These are phyloP conservation scores for Peromyscus maniculatus DNA, from an alignment of 2,113 vertebrate species.

Conservation along the genomic window DNA sequence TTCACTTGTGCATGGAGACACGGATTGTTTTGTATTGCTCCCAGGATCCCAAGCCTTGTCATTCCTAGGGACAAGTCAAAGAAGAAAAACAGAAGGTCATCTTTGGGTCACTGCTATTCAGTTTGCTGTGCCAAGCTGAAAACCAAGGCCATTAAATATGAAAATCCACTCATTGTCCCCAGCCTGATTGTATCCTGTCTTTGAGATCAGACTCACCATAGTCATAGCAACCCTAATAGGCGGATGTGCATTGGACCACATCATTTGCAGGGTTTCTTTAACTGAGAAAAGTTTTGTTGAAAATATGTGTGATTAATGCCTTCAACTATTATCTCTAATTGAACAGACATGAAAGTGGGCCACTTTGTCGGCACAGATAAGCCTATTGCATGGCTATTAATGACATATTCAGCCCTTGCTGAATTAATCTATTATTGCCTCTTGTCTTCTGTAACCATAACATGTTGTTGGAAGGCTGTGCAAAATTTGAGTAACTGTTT, in stretches of 20 bases:
- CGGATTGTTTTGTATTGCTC: conserved; percentile 59
- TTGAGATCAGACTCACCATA: conserved; percentile 78
- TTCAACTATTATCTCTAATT: conserved; percentile 86
- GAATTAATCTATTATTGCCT: conserved; percentile 77
- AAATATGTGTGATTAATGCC: conserved; percentile 85
- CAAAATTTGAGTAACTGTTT: conserved; percentile 84
- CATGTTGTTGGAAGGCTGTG: conserved; percentile 81
- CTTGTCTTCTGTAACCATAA: conserved; percentile 83
- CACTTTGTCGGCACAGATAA: conserved; percentile 83
- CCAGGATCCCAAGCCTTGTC: conserved; percentile 58
- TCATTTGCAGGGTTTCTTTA: conserved; percentile 80
- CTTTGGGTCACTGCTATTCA: conserved; percentile 72
- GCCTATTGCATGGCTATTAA: conserved; percentile 82
- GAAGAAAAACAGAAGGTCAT: conserved; percentile 79
- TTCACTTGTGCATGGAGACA: neutral
- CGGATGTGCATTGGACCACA: conserved; percentile 72
- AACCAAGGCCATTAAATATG: conserved; percentile 81
- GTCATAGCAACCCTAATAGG: conserved; percentile 81
- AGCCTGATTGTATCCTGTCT: conserved; percentile 80
- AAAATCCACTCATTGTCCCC: conserved; percentile 86
- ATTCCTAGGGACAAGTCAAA: conserved; percentile 60
- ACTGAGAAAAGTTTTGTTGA: conserved; percentile 81
- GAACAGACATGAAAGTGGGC: conserved; percentile 83
- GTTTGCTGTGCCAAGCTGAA: conserved; percentile 78
- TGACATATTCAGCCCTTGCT: conserved; percentile 62